Percentiles rank a stretch among this genome's conserved stretches.
Conservation (phyloP, 2,888 invertebrate species). For the Pristionchus maxplancki region DNA sequence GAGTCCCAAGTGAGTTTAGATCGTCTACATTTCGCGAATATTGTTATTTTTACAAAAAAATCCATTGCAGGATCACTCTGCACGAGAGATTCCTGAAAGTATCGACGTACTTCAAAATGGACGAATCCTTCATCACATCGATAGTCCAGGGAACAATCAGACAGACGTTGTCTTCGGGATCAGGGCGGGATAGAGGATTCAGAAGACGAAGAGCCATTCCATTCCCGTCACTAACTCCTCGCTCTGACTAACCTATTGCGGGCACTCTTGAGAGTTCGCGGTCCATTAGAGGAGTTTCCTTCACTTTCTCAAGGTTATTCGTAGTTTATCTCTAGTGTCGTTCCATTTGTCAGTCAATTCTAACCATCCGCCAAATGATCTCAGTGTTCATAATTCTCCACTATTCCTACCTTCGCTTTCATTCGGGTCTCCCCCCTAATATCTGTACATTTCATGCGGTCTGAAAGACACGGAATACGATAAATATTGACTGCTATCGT, state of each 20-base stretch:
- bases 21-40: too few species aligned
- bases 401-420: background rate
- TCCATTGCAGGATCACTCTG: slow-evolving; percentile 68
- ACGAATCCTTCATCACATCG: slow-evolving; percentile 72
- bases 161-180: slow-evolving; percentile 66
- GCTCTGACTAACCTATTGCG: background rate
- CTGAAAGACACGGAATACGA: background rate
- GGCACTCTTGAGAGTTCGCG: background rate
- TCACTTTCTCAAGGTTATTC: slow-evolving; percentile 4
- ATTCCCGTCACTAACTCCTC: background rate
- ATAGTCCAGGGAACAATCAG: slow-evolving; percentile 75
- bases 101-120: slow-evolving; percentile 76
- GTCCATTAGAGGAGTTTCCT: background rate
- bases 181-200: slow-evolving; percentile 59
- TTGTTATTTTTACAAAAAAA: too few species aligned
- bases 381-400: background rate
- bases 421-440: background rate
- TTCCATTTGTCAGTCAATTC: background rate
- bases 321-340: background rate
- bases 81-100: slow-evolving; percentile 75
- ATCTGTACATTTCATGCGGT: slow-evolving; percentile 34
- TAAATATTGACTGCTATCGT: background rate
- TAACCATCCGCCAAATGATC: background rate
- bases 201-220: background rate
- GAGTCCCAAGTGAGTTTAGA: slow-evolving; percentile 71